Evolutionary conservation across 2,113 vertebrate genomes (phyloP).

Genomic region (Uria aalge): DNA sequence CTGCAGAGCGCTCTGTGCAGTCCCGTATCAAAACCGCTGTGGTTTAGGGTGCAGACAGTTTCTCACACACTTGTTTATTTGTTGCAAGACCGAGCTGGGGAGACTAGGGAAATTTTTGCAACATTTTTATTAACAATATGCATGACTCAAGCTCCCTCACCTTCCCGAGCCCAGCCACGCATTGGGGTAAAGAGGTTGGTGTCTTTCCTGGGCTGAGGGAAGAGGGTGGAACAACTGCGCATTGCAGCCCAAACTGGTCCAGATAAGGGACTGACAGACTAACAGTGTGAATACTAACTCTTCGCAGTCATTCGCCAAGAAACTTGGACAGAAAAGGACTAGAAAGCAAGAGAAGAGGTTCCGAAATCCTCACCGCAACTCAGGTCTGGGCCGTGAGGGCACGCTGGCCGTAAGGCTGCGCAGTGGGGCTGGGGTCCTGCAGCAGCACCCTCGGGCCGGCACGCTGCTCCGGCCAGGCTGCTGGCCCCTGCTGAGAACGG

Average conservation of each 20-base stretch:
- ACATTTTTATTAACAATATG: background rate
- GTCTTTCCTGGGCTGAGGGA: background rate
- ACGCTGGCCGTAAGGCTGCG: fast-evolving
- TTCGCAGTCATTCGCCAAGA: background rate
- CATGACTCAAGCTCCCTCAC: constrained; percentile 9
- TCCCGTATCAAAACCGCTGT: background rate
- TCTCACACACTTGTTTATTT: background rate
- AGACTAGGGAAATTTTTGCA: constrained; percentile 21
- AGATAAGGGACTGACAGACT: background rate
- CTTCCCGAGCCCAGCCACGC: background rate
- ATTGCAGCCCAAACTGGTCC: background rate
- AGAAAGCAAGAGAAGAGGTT: background rate
- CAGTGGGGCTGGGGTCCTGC: background rate
- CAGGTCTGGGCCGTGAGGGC: no score
- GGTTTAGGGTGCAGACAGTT: background rate
- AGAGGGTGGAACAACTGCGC: background rate
- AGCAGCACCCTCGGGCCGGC: background rate
- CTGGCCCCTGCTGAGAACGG: fast-evolving
- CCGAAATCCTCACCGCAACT: background rate
- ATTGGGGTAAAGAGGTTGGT: background rate
- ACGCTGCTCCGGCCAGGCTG: background rate
- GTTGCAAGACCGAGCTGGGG: background rate
- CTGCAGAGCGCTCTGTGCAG: background rate
- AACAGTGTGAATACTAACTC: background rate
- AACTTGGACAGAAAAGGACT: background rate